Conservation (phyloP, 2,888 invertebrate species). For the Lasioglossum oenotherae region DNA sequence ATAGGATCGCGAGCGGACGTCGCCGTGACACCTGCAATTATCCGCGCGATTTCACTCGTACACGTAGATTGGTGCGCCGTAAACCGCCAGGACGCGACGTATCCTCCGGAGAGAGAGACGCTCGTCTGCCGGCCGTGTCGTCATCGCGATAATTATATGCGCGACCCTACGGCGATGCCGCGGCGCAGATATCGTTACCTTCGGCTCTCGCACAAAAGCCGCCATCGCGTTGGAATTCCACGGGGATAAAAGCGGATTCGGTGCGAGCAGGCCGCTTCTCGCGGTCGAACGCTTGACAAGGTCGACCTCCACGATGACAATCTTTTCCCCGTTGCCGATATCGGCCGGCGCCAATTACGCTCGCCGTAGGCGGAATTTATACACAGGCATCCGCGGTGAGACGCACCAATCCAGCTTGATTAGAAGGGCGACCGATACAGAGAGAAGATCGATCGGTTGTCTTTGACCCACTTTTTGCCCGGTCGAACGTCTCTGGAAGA, state of each 20-base stretch:
- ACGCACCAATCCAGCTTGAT: slow-evolving; percentile 48
- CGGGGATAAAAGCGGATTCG: slow-evolving; percentile 50
- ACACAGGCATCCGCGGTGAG: slow-evolving; percentile 45
- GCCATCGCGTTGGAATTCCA: slow-evolving; percentile 32
- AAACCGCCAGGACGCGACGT: slow-evolving; percentile 17
- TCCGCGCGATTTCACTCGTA: slow-evolving; percentile 59
- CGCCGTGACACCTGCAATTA: slow-evolving; percentile 65
- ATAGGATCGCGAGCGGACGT: slow-evolving; percentile 44
- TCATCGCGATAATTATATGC: slow-evolving; percentile 69
- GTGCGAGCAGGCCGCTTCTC: slow-evolving; percentile 14
- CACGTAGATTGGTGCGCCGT: slow-evolving; percentile 33
- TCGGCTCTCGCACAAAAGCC: slow-evolving; percentile 46
- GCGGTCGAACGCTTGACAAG: slow-evolving; percentile 59
- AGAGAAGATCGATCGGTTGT: slow-evolving; percentile 61
- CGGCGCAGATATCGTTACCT: slow-evolving; percentile 59
- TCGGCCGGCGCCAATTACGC: slow-evolving; percentile 71
- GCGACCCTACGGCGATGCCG: slow-evolving; percentile 54
- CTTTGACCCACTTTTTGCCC: slow-evolving; percentile 61
- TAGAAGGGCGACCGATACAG: slow-evolving; percentile 45
- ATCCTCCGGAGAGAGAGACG: slow-evolving; percentile 23
- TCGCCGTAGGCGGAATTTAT: slow-evolving; percentile 66
- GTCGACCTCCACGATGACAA: slow-evolving; percentile 69
- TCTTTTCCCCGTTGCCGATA: slow-evolving; percentile 58
- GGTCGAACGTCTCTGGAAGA: not conserved
- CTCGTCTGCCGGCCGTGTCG: slow-evolving; percentile 42